phyloP scores from a whole-genome alignment of 2,797 vertebrate genomes.

The Luscinia luscinia region DNA sequence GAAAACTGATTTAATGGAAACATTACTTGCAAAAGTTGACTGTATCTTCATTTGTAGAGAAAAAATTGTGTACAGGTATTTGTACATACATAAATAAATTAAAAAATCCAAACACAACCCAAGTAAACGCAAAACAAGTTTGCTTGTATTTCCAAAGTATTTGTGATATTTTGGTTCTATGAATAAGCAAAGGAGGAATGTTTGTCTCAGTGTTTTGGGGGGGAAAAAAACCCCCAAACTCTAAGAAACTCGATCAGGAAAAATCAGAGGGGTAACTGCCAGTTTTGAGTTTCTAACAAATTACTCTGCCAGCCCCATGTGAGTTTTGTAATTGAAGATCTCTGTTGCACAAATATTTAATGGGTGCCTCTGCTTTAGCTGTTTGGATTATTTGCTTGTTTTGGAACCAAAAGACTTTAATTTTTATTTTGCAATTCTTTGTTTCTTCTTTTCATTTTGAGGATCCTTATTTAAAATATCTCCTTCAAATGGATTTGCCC shows the following conservation, averaged over 20 bases:
- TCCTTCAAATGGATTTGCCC: not conserved
- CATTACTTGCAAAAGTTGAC: not conserved
- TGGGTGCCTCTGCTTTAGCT: not conserved
- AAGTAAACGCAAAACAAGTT: not conserved
- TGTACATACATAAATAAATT: not conserved
- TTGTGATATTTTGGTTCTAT: constrained; percentile 22
- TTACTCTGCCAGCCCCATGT: constrained; percentile 19
- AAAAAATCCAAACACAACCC: fast-evolving
- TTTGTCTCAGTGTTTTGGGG: constrained; percentile 13
- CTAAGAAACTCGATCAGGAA: constrained; percentile 28
- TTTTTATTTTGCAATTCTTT: not conserved
- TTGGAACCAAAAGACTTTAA: not conserved
- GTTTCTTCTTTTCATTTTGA: not conserved
- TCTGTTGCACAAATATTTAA: constrained; percentile 20
- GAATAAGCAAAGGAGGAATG: constrained; percentile 19
- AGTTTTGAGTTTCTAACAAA: constrained; percentile 67
- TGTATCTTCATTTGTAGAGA: not conserved
- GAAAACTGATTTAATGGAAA: not conserved
- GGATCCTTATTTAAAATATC: not conserved
- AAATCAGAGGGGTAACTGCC: constrained; percentile 11
- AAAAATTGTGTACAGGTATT: not conserved
- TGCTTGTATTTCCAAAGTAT: not conserved
- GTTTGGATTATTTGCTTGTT: not conserved
- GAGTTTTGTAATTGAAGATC: constrained; percentile 45
- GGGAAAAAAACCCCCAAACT: fast-evolving